Conservation (phyloP, 1,140 invertebrate species). For the Ostrea denselamellosa region DNA sequence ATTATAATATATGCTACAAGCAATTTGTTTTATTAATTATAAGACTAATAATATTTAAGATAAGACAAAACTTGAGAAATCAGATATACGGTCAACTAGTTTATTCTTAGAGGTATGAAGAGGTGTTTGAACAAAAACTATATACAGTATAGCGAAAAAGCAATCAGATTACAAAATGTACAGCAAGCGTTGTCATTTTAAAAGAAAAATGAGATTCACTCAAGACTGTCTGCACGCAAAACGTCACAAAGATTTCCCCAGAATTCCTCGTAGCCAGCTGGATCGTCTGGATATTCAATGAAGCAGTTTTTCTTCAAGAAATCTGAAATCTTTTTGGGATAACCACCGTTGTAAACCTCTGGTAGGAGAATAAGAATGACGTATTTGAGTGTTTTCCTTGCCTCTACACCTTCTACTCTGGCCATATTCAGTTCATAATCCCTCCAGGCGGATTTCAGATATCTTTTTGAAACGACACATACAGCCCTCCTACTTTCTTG, state of each 20-base stretch:
- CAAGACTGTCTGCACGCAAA: not conserved
- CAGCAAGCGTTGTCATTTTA: too few species aligned
- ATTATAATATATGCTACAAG: too few species aligned
- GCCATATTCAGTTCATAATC: constrained; percentile 26
- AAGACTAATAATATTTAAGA: too few species aligned
- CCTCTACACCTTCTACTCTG: not conserved
- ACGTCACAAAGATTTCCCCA: not conserved
- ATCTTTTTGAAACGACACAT: constrained; percentile 3
- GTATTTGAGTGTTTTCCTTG: not conserved
- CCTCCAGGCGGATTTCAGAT: constrained; percentile 3
- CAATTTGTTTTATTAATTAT: too few species aligned
- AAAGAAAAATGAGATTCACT: not conserved
- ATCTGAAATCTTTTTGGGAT: constrained; percentile 24
- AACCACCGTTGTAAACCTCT: constrained; percentile 8
- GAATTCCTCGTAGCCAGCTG: constrained; percentile 8
- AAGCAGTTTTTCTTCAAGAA: constrained; percentile 28
- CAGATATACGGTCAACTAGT: too few species aligned
- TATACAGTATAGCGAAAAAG: too few species aligned
- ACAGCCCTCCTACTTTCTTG: constrained; percentile 2
- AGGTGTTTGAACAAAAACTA: too few species aligned
- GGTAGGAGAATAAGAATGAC: constrained; percentile 21
- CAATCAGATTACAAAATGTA: too few species aligned
- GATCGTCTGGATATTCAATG: constrained; percentile 7
- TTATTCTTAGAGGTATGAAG: too few species aligned
- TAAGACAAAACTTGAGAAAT: too few species aligned